phyloP scores from a whole-genome alignment of 2,113 vertebrate species.

The Myotis brandtii region DNA sequence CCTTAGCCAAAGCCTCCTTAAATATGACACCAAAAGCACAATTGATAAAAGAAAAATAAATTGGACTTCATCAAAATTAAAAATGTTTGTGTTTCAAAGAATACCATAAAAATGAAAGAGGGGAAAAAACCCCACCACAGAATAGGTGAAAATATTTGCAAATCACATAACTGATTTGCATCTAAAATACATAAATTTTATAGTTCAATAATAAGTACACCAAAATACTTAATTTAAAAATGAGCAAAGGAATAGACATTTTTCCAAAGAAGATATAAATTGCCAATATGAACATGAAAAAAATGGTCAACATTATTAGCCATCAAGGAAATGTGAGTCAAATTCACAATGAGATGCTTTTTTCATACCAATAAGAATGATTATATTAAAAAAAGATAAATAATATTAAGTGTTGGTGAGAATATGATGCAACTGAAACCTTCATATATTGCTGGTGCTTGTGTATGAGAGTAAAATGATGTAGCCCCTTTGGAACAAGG shows the following conservation, averaged over 20 bases:
- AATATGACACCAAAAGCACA: neutral
- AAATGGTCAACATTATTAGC: neutral
- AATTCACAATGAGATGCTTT: neutral
- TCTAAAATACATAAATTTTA: neutral
- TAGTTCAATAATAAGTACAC: neutral
- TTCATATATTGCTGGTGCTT: neutral
- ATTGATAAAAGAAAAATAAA: neutral
- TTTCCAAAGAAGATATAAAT: neutral
- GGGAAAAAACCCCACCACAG: neutral
- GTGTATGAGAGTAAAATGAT: neutral
- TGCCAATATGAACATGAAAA: neutral
- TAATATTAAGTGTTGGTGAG: neutral
- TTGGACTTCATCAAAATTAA: neutral
- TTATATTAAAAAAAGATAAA: neutral
- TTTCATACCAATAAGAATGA: neutral
- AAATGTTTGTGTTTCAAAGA: neutral
- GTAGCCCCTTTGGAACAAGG: neutral
- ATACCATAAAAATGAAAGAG: neutral
- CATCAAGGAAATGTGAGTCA: neutral
- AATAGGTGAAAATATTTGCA: neutral
- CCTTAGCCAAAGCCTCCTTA: neutral
- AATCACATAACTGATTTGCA: neutral
- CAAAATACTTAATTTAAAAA: neutral
- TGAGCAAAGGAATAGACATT: neutral
- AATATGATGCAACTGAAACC: neutral